Base-by-base conservation (phyloP, 1,140 invertebrate genomes). In the Calephelis virginiensis region DNA sequence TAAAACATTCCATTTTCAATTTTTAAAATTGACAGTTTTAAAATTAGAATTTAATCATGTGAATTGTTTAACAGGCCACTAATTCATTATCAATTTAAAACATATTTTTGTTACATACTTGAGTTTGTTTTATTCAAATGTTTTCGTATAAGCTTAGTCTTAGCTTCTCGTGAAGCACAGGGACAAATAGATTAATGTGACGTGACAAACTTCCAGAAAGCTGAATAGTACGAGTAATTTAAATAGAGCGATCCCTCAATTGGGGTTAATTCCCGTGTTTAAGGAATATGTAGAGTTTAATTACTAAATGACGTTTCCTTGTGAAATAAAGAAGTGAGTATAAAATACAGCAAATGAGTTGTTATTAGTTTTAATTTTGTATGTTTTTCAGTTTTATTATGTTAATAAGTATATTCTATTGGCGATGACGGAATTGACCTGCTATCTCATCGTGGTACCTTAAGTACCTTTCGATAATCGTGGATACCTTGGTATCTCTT, bases 201-300 rank as follows among this genome's bases (percentile, higher is more conserved):
- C 85, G 83, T 89, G 85, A 83, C 85, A 81, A 82, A 83, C 80
- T 89, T 89, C 86, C 88, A 89, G 79, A 91, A 91, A 91, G 80
- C 78, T 86, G 86, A 82, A 85, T 85, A 85, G 81, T 82, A 75
- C 74, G 75, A 80, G 82, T 90, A 83, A 90, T 89, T 90, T 90
- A 89, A 89, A 91, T 91, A 91, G 85, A 89, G 79, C 86, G 84
- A 83, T 87, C 85, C 84, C 81, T 89, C 88, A 90, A 90, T 91
- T 91, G 85, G 79, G 88, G 88, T 91, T 91, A 91, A 91, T 91
- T 91, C 86, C 64, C 77, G 78, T 84, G 83, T 91, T 89, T 91
- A 89, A 91, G 88, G 82, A 91, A 91, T 90, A 90, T 86, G 69
- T 75, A 75, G 75, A 80, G 76, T 80, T 86, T 89, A 90, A 90